Percentiles rank a stretch among this genome's conserved stretches.
Conservation (phyloP, 2,888 invertebrate species). For the Heliconius sara region DNA sequence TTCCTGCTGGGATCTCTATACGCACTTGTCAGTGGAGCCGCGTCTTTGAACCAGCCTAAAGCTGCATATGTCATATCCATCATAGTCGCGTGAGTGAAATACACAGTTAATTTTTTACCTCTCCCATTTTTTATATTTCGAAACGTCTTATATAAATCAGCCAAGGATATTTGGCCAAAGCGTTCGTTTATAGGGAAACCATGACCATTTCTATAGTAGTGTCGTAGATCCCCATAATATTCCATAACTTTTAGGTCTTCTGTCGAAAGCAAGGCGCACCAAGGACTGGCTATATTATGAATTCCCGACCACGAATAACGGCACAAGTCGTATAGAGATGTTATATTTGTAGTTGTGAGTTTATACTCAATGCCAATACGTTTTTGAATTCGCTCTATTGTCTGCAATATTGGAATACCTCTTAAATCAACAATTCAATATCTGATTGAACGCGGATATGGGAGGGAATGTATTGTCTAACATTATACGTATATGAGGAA, state of each 20-base stretch:
- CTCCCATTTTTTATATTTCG: constrained; percentile 62
- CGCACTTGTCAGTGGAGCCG: constrained; percentile 79
- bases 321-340: constrained; percentile 90
- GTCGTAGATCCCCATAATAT: constrained; percentile 88
- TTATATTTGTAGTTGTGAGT: constrained; percentile 75
- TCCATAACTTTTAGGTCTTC: constrained; percentile 89
- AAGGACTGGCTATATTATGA: constrained; percentile 83
- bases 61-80: constrained; percentile 86
- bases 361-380: constrained; percentile 73
- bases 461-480: background rate
- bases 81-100: constrained; percentile 86
- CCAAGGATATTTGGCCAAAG: constrained; percentile 87
- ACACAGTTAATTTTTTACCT: constrained; percentile 83
- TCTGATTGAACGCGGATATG: constrained; percentile 15
- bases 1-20: constrained; percentile 85
- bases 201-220: constrained; percentile 85
- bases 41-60: constrained; percentile 87
- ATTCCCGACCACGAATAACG: constrained; percentile 88
- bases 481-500: background rate
- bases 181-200: constrained; percentile 81
- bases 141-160: constrained; percentile 86
- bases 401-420: constrained; percentile 51
- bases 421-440: constrained; percentile 24
- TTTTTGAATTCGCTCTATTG: constrained; percentile 77
- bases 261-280: constrained; percentile 90